phyloP scores from a whole-genome alignment of 1,140 invertebrate genomes.

The Drosophila jambulina region DNA sequence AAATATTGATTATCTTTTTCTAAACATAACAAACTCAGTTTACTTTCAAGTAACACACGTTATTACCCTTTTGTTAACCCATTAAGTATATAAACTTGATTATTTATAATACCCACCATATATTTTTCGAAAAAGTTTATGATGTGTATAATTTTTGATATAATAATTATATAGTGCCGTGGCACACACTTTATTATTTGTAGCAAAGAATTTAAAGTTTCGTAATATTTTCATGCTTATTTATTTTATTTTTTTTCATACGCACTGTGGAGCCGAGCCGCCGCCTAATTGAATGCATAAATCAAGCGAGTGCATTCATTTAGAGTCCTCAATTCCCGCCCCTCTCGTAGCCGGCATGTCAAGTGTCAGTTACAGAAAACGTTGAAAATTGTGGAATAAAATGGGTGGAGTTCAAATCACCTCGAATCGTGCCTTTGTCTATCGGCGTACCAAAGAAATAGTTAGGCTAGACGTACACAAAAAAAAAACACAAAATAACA shows the following conservation, averaged over 20 bases:
- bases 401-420: conserved; percentile 60
- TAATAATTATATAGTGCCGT: conserved; percentile 1
- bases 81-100: not conserved
- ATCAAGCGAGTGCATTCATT: conserved; percentile 76
- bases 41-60: not conserved
- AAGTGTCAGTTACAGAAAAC: conserved; percentile 72
- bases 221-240: conserved; percentile 4
- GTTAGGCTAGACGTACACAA: conserved; percentile 17
- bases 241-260: conserved; percentile 12
- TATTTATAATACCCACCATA: not conserved
- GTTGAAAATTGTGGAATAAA: conserved; percentile 61
- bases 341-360: conserved; percentile 57
- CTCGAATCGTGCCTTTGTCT: conserved; percentile 54
- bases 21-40: not conserved
- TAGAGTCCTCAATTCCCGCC: conserved; percentile 45
- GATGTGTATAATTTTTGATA: not conserved
- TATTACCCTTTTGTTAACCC: not conserved
- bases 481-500: conserved; percentile 34
- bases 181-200: conserved; percentile 7
- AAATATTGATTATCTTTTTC: not conserved
- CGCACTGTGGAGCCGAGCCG: conserved; percentile 31
- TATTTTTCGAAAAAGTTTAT: not conserved
- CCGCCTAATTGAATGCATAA: conserved; percentile 77
- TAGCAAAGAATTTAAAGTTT: conserved; percentile 10
- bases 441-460: conserved; percentile 45